These are phyloP conservation scores for Drepana falcataria DNA, from an alignment of 2,888 invertebrate genomes.

Conservation along the genomic window DNA sequence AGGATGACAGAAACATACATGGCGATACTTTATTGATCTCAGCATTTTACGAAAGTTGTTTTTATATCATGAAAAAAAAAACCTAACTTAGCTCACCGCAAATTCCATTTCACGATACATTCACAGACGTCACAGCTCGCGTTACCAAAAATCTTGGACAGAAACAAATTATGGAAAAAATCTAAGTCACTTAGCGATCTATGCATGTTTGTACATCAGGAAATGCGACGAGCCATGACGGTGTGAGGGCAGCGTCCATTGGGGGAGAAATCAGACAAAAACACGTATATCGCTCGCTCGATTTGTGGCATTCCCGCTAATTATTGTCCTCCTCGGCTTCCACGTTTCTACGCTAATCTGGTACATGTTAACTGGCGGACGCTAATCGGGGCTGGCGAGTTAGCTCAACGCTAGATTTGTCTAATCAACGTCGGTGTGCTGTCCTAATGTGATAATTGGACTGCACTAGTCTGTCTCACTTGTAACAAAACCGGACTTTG, in stretches of 20 bases:
- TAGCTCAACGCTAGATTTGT: slow-evolving; percentile 40
- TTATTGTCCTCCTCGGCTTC: slow-evolving; percentile 19
- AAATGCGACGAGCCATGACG: slow-evolving; percentile 4
- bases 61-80: too few species aligned
- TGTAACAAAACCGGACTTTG: too few species aligned
- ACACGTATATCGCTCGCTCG: slow-evolving; percentile 14
- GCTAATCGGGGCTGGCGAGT: slow-evolving; percentile 32
- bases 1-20: too few species aligned
- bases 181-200: slow-evolving; percentile 2
- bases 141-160: not conserved
- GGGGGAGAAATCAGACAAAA: slow-evolving; percentile 19
- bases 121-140: not conserved
- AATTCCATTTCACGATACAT: not conserved
- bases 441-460: slow-evolving; percentile 25
- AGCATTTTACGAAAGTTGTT: too few species aligned
- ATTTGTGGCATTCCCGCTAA: slow-evolving; percentile 18
- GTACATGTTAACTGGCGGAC: slow-evolving; percentile 28
- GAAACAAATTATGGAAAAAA: slow-evolving; percentile 1
- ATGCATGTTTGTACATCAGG: slow-evolving; percentile 8
- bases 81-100: not conserved
- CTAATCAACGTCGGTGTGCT: slow-evolving; percentile 43
- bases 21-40: too few species aligned
- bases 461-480: not conserved
- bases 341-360: slow-evolving; percentile 41
- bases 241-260: slow-evolving; percentile 9